Evolutionary conservation across 2,797 vertebrate species (phyloP).

Genomic region (Pantherophis alleghaniensis): DNA sequence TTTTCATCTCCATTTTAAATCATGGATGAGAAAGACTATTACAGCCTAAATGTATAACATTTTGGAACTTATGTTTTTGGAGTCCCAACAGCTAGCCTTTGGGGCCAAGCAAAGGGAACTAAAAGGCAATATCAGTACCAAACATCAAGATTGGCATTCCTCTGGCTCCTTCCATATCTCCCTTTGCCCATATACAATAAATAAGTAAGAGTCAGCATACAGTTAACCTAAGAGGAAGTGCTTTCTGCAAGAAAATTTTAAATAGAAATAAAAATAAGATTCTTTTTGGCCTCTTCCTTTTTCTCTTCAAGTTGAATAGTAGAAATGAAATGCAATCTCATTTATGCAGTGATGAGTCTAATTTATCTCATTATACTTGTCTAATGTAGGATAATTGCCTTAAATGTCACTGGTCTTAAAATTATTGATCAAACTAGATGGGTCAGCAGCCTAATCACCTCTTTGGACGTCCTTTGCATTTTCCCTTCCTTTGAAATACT

Average conservation of each 20-base stretch:
- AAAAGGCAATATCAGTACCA: too few relatives aligned
- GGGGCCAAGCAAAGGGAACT: too few relatives aligned
- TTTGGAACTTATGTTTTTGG: too few relatives aligned
- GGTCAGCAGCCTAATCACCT: background rate
- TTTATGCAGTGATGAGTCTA: background rate
- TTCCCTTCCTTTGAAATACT: conserved; percentile 40
- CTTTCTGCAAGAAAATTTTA: background rate
- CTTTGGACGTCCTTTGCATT: conserved; percentile 36
- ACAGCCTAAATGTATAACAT: too few relatives aligned
- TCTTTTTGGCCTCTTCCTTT: too few relatives aligned
- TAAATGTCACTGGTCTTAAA: background rate
- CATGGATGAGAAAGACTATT: too few relatives aligned
- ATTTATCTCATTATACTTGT: background rate
- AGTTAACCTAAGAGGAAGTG: background rate
- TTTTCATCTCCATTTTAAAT: too few relatives aligned
- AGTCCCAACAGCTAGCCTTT: too few relatives aligned
- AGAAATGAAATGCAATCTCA: background rate
- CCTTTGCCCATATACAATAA: background rate
- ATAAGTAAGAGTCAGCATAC: background rate
- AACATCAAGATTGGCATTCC: too few relatives aligned
- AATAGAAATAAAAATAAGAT: background rate
- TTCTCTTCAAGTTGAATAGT: background rate
- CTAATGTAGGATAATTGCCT: background rate
- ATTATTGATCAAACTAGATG: background rate
- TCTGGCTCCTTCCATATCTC: too few relatives aligned